Conservation (phyloP, 2,113 vertebrate genomes). For the Origma solitaria region DNA sequence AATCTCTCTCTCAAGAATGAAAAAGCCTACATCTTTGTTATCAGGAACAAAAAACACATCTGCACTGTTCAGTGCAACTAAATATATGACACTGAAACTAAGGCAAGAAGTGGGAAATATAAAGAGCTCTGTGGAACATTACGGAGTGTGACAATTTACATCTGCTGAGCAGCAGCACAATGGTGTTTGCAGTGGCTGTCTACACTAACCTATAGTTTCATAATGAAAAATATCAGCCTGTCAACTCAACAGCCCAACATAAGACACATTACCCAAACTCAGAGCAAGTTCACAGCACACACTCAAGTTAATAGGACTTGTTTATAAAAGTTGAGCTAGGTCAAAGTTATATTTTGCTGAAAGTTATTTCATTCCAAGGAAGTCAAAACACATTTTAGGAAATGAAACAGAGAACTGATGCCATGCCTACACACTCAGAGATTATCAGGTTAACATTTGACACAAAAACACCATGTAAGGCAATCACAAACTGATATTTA, state of each 20-base stretch:
- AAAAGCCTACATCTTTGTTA: not conserved
- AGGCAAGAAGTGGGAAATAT: not conserved
- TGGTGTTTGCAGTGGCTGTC: not conserved
- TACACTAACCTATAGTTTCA: not conserved
- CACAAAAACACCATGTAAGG: not conserved
- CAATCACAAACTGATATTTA: not conserved
- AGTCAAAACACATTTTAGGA: not conserved
- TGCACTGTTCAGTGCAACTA: not conserved
- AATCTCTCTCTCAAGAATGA: not conserved
- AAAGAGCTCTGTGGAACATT: not conserved
- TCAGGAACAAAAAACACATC: not conserved
- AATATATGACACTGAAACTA: not conserved
- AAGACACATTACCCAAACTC: not conserved
- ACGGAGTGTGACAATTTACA: not conserved
- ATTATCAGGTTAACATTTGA: not conserved
- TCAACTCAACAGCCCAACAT: not conserved
- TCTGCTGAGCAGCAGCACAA: not conserved
- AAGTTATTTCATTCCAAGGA: not conserved
- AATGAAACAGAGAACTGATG: not conserved
- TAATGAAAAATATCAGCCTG: not conserved
- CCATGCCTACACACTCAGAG: not conserved
- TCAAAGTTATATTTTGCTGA: not conserved
- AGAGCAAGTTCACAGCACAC: not conserved
- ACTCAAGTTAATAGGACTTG: not conserved
- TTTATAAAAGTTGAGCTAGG: not conserved